These are phyloP conservation scores for Chymomyza costata DNA, from an alignment of 1,140 invertebrate genomes.

Conservation along the genomic window DNA sequence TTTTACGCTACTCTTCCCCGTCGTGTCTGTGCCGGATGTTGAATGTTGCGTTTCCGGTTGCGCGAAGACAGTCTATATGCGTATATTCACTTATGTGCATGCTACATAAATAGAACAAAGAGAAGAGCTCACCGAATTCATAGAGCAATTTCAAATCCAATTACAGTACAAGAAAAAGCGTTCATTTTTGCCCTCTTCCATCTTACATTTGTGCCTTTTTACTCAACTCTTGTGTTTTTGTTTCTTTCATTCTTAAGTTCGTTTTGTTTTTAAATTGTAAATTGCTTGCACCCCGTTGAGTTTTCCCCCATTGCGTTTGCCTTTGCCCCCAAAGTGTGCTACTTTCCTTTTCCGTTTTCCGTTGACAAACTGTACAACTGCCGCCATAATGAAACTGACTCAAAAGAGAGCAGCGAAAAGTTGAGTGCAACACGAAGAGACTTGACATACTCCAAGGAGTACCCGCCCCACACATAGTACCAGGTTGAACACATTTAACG, in stretches of 20 bases:
- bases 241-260: neutral
- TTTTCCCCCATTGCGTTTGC: neutral
- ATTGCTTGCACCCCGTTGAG: neutral
- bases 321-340: neutral
- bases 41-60: constrained; percentile 53
- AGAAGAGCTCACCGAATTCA: constrained; percentile 36
- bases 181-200: constrained; percentile 20
- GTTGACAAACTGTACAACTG: neutral
- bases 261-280: constrained; percentile 1
- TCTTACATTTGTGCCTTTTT: neutral
- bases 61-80: constrained; percentile 18
- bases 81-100: constrained; percentile 31
- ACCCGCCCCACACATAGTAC: neutral
- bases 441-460: no score
- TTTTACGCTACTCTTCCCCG: neutral
- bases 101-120: constrained; percentile 29
- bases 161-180: constrained; percentile 63
- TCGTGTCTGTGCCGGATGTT: constrained; percentile 47
- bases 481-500: no score
- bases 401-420: no score
- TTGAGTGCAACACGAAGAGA: no score
- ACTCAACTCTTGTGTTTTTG: neutral
- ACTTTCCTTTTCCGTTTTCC: constrained; percentile 2
- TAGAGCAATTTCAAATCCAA: constrained; percentile 70
- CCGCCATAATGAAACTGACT: neutral